phyloP scores from a whole-genome alignment of 1,140 invertebrate genomes.

The Oryctes rhinoceros region DNA sequence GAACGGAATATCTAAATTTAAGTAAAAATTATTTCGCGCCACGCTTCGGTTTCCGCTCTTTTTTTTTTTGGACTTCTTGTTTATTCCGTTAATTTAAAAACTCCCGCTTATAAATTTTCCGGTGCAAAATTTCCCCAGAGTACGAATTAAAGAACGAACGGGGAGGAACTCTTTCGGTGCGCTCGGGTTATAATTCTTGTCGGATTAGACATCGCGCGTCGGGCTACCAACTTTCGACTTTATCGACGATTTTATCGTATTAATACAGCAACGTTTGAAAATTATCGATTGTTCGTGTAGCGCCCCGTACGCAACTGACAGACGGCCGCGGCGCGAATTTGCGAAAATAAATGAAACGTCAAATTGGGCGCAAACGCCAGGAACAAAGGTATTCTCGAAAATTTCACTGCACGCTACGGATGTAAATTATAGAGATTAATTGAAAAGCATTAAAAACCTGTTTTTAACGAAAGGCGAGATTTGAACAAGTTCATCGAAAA shows the following conservation, averaged over 20 bases:
- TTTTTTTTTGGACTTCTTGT: background rate
- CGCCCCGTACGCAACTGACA: background rate
- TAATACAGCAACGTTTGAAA: background rate
- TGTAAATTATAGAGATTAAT: background rate
- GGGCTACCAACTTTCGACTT: background rate
- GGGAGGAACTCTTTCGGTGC: background rate
- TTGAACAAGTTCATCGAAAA: no score
- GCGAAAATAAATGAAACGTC: background rate
- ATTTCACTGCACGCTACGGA: background rate
- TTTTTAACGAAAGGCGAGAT: no score
- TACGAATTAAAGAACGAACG: slow-evolving; percentile 10
- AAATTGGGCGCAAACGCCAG: background rate
- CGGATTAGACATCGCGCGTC: background rate
- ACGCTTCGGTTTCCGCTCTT: background rate
- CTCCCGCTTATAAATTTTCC: background rate
- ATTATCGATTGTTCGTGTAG: background rate
- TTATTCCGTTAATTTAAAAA: slow-evolving; percentile 20
- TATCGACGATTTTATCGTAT: slow-evolving; percentile 2
- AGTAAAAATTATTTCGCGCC: background rate
- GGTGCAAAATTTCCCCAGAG: background rate
- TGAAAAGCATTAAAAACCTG: background rate
- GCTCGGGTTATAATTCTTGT: slow-evolving; percentile 5
- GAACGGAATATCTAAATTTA: background rate
- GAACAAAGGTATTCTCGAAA: background rate
- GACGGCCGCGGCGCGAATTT: background rate